Conservation (phyloP, 2,797 vertebrate genomes). For the Pangasius macronema region DNA sequence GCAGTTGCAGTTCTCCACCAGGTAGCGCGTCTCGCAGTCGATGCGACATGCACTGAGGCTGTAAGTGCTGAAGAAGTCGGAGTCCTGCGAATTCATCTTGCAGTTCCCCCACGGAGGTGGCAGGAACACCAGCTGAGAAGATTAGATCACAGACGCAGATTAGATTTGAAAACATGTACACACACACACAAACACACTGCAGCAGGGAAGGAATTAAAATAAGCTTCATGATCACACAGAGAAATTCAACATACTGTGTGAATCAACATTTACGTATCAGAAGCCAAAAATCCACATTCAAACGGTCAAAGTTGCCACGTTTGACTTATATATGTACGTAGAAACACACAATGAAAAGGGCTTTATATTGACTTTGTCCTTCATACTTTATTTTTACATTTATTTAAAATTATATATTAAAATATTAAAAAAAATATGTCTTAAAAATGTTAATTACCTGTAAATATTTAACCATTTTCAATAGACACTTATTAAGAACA, state of each 20-base stretch:
- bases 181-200: background rate
- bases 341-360: background rate
- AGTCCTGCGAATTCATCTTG: constrained; percentile 86
- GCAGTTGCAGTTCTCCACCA: constrained; percentile 99
- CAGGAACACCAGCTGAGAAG: constrained; percentile 91
- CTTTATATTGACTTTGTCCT: background rate
- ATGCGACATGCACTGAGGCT: constrained; percentile 97
- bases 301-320: background rate
- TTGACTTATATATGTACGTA: background rate
- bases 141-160: constrained; percentile 1
- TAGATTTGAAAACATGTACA: background rate
- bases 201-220: background rate
- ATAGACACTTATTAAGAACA: background rate
- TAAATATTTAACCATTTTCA: background rate
- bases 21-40: constrained; percentile 97
- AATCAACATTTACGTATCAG: background rate
- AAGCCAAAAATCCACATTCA: background rate
- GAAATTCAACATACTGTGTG: background rate
- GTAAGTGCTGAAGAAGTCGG: constrained; percentile 93
- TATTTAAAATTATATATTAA: background rate
- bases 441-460: no score
- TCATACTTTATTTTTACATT: background rate
- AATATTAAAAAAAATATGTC: background rate
- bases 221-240: background rate
- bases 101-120: constrained; percentile 97